phyloP scores from a whole-genome alignment of 2,797 vertebrate species.

The Dendrocincla fuliginosa region DNA sequence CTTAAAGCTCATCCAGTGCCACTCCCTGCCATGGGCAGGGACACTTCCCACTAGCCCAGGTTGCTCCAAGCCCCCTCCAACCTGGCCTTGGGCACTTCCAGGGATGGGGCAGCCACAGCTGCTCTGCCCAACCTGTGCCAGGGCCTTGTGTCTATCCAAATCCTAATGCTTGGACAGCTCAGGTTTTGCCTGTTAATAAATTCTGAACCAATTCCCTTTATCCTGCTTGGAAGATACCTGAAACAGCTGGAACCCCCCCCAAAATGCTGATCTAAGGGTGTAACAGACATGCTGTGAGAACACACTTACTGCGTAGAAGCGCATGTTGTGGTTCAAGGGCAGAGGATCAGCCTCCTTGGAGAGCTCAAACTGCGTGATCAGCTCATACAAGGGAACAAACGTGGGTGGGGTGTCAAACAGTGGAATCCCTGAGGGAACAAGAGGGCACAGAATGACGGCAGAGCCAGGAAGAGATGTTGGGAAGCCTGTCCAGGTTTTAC shows the following conservation, averaged over 20 bases:
- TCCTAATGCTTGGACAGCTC: accelerated
- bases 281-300: accelerated
- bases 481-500: neutral
- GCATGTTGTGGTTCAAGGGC: slow-evolving; percentile 86
- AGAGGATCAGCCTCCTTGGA: slow-evolving; percentile 82
- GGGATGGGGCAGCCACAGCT: neutral
- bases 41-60: neutral
- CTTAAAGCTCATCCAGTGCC: neutral
- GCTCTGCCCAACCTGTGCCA: neutral
- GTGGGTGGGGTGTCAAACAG: slow-evolving; percentile 86
- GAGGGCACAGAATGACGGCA: neutral
- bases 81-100: neutral
- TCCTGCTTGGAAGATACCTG: neutral
- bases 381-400: slow-evolving; percentile 88
- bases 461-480: neutral
- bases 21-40: neutral
- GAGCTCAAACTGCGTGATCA: slow-evolving; percentile 91
- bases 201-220: neutral
- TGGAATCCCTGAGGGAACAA: slow-evolving; percentile 83
- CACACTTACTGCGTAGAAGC: slow-evolving; percentile 91
- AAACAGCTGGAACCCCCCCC: accelerated
- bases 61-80: neutral
- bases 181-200: neutral
- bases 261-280: accelerated
- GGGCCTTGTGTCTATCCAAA: accelerated